phyloP scores from a whole-genome alignment of 2,888 invertebrate genomes.

The Lochmaea capreae region DNA sequence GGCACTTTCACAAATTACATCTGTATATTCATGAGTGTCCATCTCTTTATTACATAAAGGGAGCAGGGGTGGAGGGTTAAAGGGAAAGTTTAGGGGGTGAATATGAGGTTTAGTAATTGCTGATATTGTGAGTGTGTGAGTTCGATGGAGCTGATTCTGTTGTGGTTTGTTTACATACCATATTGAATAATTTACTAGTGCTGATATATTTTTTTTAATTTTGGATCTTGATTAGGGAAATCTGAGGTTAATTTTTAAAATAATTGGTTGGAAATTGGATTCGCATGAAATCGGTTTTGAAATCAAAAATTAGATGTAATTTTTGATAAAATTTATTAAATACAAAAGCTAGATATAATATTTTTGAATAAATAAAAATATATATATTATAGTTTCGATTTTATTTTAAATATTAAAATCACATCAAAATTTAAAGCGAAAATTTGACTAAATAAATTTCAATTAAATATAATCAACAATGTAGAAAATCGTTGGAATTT shows the following conservation, averaged over 20 bases:
- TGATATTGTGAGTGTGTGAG: constrained; percentile 11
- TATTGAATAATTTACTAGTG: no score
- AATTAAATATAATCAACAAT: not conserved
- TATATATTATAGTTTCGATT: constrained; percentile 18
- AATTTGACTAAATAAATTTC: constrained; percentile 12
- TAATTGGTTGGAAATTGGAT: not conserved
- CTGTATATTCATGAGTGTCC: constrained; percentile 58
- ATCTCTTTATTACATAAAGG: constrained; percentile 34
- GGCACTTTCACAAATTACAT: constrained; percentile 59
- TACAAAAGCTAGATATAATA: constrained; percentile 23
- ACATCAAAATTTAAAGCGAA: constrained; percentile 30
- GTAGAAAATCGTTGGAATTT: not conserved
- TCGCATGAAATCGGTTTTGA: no score
- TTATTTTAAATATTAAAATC: constrained; percentile 23
- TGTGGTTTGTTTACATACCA: not conserved
- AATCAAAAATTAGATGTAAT: not conserved
- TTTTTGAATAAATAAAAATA: constrained; percentile 36
- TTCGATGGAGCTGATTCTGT: constrained; percentile 2
- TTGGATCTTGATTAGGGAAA: no score
- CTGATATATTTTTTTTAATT: no score
- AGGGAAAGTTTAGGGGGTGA: constrained; percentile 4
- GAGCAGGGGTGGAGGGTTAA: not conserved
- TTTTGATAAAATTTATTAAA: constrained; percentile 25
- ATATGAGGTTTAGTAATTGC: constrained; percentile 19
- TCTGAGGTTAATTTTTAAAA: no score